Base-by-base conservation (phyloP, 2,888 invertebrate genomes). In the Microchrysa polita region DNA sequence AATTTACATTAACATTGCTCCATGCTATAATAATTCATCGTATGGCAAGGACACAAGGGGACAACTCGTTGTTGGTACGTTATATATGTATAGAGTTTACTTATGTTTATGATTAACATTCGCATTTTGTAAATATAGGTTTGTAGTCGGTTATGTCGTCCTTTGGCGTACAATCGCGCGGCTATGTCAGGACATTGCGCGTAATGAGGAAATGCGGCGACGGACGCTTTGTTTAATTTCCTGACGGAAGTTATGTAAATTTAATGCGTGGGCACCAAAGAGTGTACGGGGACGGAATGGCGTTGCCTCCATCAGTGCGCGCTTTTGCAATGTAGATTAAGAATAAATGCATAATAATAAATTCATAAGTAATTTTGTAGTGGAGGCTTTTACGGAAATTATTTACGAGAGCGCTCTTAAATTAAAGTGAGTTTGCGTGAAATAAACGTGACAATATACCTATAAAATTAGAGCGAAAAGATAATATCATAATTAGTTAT, bases 241-340 rank as follows among this genome's bases (percentile, higher is more conserved):
- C 65, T 65, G 48, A 65, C 65, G 65, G 65, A 65, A 65, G 65
- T 48, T 44, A 65, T 65, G 42, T 65, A 22, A 20, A 65, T 65
- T 65, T 65, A 1, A n/a, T 48, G 12, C 12, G 12, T 20, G 20
- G 18, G 55, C 18, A n/a, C n/a, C n/a, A n/a, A n/a, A n/a, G n/a
- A n/a, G 55, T 20, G 55, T 4, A n/a, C 48, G 5, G 48, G 48
- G 27, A n/a, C n/a, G 27, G 27, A 34, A 34, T 34, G 27, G 27
- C 7, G n/a, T 34, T 34, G 2, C 7, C 2, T 34, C 7, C 27
- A 34, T 34, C 7, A 5, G 27, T 34, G 27, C 7, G 27, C 27
- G n/a, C n/a, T n/a, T 34, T 7, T 34, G 27, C 27, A 34, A 40
- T 61, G 61, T 42, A 42, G 16, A 44, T 48, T 44, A 22, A 48